Base-by-base conservation (phyloP, 2,113 vertebrate genomes). In the Ornithorhynchus anatinus region DNA sequence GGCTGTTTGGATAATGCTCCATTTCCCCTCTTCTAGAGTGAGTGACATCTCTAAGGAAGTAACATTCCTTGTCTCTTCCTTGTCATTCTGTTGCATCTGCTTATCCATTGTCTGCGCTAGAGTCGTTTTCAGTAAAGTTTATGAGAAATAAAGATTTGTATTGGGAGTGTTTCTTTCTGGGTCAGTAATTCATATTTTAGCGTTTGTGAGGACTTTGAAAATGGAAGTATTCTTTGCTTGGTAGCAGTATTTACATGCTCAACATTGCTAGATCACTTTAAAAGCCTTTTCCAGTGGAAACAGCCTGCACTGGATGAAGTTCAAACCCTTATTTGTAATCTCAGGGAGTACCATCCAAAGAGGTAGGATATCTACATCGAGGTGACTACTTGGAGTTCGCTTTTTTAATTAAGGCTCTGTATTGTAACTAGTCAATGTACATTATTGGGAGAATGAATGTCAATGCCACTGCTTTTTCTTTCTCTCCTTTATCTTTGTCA, bases 361-460 rank as follows among this genome's bases (percentile, higher is more conserved):
- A 45, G 2, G 48, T 53, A 50, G 14, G 20, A 6, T 72, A 84
- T 77, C 72, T 68, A 69, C 77, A 6, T 77, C 0, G 77, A 87
- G 90, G 91, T 89, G 86, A 85, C 53, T 59, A 82, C 90, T 90
- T 69, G 44, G 83, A 88, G 92, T 91, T 90, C 81, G 82, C 88
- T 92, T 91, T 98, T 99, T 99, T 98, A 99, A 99, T 98, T 98
- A 99, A 98, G 96, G 96, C 95, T 96, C 94, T 92, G 93, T 97
- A 96, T 97, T 99, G 98, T 97, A 97, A 96, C 94, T 97, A 96
- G 97, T 99, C 97, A 98, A 97, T 97, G 97, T 95, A 96, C 96
- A 99, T 99, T 98, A 99, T 98, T 98, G 97, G 96, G 95, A 97
- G 96, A 97, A 97, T 98, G 97, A 98, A 95, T 97, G 96, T 96